Conservation (phyloP, 2,797 vertebrate species). For the Phalloptychus januarius region DNA sequence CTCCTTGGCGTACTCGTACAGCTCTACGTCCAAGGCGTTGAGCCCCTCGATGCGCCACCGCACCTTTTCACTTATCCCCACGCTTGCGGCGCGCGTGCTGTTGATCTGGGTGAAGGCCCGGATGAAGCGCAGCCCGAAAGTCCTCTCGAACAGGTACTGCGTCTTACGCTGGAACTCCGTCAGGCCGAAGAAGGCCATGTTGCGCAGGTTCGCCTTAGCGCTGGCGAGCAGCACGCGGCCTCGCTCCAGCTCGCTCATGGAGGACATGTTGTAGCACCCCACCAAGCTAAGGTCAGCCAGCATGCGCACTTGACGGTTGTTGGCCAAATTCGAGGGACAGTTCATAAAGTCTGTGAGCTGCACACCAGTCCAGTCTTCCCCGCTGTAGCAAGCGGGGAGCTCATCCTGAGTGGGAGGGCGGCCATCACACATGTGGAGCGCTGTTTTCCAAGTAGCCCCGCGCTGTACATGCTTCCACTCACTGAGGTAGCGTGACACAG, state of each 20-base stretch:
- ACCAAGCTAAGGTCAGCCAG: conserved; percentile 91
- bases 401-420: conserved; percentile 91
- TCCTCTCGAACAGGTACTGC: conserved; percentile 95
- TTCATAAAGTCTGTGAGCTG: conserved; percentile 90
- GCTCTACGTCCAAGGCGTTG: conserved; percentile 92
- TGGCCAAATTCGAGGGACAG: conserved; percentile 92
- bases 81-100: conserved; percentile 91
- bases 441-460: conserved; percentile 95
- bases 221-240: conserved; percentile 88
- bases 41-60: conserved; percentile 89
- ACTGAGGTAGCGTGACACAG: conserved; percentile 93
- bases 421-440: conserved; percentile 94
- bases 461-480: conserved; percentile 98
- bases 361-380: conserved; percentile 95
- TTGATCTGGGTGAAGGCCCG: conserved; percentile 96
- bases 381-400: conserved; percentile 90
- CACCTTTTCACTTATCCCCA: conserved; percentile 85
- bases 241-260: conserved; percentile 89
- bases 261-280: conserved; percentile 87
- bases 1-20: conserved; percentile 92
- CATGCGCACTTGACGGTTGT: conserved; percentile 97
- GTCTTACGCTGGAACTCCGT: conserved; percentile 97
- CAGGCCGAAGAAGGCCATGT: conserved; percentile 95
- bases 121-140: conserved; percentile 93
- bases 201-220: conserved; percentile 92